Evolutionary conservation across 2,113 vertebrate species (phyloP), one percentile per base, ranked within the genome.

Genomic region (Lonchura striata): DNA sequence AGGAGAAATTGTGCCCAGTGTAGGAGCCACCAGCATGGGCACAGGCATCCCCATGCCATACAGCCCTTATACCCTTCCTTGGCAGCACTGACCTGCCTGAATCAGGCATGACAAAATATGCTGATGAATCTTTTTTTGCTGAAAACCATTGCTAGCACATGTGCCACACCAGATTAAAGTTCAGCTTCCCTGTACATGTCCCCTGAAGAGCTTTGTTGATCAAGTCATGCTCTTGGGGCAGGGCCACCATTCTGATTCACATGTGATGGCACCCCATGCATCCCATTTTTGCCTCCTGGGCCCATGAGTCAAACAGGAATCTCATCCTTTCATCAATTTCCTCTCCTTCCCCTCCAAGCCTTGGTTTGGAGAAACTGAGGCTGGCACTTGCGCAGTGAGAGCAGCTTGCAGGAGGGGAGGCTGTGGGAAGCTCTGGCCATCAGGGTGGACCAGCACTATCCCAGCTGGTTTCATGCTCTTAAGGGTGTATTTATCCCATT

Each of bases 241-340:
- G 23, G 56, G 69, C 61, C 50, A 66, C n/a, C 4, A 1, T 61
- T 76, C 54, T 49, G 49, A 80, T 20, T 71, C 49, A 35, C 1
- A 0, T 12, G 35, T 1, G 1, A 12, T 25, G 13, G 28, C 70
- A 54, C 49, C 33, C 46, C 14, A 9, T 3, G 2, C 39, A 9
- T 87, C 70, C 65, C 21, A 18, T 37, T 39, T 49, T 49, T 72
- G n/a, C 41, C 0, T 7, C 42, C n/a, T 65, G 18, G 41, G 50
- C 23, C 44, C 15, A 3, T 20, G 59, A 60, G 17, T 53, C 6
- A 4, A 65, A 57, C 0, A 2, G 15, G 41, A 19, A 65, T 46
- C 28, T 65, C 15, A 20, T 82, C 39, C 17, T 64, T 44, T 85
- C 57, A 53, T 61, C 33, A 8, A 13, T 59, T 33, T 44, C 15